Evolutionary conservation across 2,888 invertebrate species (phyloP).

Genomic region (Andrena trimmerana): DNA sequence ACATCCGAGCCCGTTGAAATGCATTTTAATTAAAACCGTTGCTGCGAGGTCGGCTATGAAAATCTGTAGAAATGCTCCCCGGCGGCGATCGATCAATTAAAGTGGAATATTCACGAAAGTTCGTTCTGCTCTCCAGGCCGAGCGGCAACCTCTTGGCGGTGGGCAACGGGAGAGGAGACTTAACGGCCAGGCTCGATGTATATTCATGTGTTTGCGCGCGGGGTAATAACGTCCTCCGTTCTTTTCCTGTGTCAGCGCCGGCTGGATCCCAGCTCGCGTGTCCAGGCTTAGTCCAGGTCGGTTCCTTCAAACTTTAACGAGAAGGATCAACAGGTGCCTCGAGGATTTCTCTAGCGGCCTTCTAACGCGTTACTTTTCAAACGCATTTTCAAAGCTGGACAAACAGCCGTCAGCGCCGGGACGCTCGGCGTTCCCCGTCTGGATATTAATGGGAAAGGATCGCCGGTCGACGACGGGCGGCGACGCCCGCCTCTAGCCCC

Average conservation of each 20-base stretch:
- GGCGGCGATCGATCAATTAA: not conserved
- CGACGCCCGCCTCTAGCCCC: not conserved
- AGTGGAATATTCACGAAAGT: not conserved
- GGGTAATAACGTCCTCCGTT: conserved; percentile 35
- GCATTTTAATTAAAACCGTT: not conserved
- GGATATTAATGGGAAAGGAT: not conserved
- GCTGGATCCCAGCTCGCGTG: conserved; percentile 63
- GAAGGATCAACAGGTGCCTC: conserved; percentile 82
- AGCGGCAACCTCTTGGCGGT: not conserved
- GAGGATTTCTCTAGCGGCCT: conserved; percentile 70
- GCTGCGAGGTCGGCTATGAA: not conserved
- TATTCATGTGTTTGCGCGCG: conserved; percentile 29
- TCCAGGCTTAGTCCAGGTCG: conserved; percentile 75
- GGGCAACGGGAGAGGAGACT: not conserved
- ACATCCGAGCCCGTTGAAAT: not conserved
- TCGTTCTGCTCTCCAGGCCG: not conserved
- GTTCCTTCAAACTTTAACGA: conserved; percentile 80
- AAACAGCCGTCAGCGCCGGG: conserved; percentile 1
- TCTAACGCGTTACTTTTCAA: conserved; percentile 65
- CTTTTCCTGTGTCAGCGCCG: conserved; percentile 55
- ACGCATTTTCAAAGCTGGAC: conserved; percentile 32
- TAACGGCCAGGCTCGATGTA: not conserved
- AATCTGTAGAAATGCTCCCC: not conserved
- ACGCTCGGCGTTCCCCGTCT: not conserved
- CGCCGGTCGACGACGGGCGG: not conserved